Base-by-base conservation (phyloP, 2,888 invertebrate genomes). In the Amblyteles armatorius region DNA sequence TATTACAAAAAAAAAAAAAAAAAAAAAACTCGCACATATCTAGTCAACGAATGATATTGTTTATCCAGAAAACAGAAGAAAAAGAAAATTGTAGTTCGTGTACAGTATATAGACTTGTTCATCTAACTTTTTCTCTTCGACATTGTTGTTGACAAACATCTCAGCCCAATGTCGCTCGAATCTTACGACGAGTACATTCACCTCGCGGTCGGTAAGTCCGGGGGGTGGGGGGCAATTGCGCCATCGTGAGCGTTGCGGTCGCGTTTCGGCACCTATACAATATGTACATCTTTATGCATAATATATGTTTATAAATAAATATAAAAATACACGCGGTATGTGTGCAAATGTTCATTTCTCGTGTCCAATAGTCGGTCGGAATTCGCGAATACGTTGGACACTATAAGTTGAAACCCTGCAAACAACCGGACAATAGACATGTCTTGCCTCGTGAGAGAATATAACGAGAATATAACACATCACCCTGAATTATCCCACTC, bases 101-200 rank as follows among this genome's bases (percentile, higher is more conserved):
- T 7, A 4, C 29, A 29, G 29, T 29, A 0, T 29, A 29, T 29
- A 29, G 33, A 33, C 7, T 6, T 6, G 6, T 22, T 73, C 76
- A 50, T 67, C 73, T 52, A 48, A 29, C 55, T 74, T 40, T 40
- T 52, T 52, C 55, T 29, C 16, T 9, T 29, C 60, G 26, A 13
- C 29, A n/a, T 52, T 26, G 36, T 48, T 48, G 67, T 65, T 29
- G 29, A 29, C 0, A 29, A 29, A 29, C 29, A 67, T 16, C 67
- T 78, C 83, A 86, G 60, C 83, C 86, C 83, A 85, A 87, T 86
- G 84, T 88, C 85, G 85, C 87, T 87, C 88, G 88, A 88, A 90
- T 90, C 90, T 88, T 90, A 87, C 83, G 89, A 89, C 26, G 26
- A 26, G 91, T 90, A 85, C 90, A 88, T 91, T 91, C 91, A 91